Evolutionary conservation across 1,140 invertebrate genomes (phyloP).

Genomic region (Leptoteleia sp.): DNA sequence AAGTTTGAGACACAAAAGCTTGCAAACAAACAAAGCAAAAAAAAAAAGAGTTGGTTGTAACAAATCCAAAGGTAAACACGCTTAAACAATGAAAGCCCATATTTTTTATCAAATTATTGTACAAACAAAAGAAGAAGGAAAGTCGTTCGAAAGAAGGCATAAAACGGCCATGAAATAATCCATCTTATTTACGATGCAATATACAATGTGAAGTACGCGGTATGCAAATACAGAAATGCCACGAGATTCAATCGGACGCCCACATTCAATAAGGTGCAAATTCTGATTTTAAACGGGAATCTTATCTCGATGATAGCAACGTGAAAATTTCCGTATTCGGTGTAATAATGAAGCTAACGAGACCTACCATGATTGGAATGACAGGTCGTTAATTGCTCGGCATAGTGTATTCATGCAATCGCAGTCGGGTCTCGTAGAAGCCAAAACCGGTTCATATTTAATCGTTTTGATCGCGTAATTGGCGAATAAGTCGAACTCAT

Average conservation of each 20-base stretch:
- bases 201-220: conserved; percentile 28
- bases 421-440: conserved; percentile 53
- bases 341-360: conserved; percentile 68
- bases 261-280: conserved; percentile 62
- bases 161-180: conserved; percentile 37
- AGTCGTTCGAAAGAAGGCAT: not conserved
- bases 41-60: too few species aligned
- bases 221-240: conserved; percentile 51
- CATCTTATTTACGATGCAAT: conserved; percentile 52
- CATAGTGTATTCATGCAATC: conserved; percentile 60
- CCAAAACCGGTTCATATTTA: conserved; percentile 67
- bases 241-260: conserved; percentile 46
- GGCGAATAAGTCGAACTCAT: conserved; percentile 66
- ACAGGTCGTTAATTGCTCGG: conserved; percentile 65
- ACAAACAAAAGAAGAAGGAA: not conserved
- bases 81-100: too few species aligned
- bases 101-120: too few species aligned
- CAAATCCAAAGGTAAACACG: too few species aligned
- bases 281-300: conserved; percentile 58
- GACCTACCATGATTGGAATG: conserved; percentile 66
- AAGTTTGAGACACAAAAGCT: conserved; percentile 13
- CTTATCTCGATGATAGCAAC: conserved; percentile 61
- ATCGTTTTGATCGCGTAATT: conserved; percentile 67
- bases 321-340: conserved; percentile 65
- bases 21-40: not conserved